Base-by-base conservation (phyloP, 2,888 invertebrate species). In the Polydesmus complanatus region DNA sequence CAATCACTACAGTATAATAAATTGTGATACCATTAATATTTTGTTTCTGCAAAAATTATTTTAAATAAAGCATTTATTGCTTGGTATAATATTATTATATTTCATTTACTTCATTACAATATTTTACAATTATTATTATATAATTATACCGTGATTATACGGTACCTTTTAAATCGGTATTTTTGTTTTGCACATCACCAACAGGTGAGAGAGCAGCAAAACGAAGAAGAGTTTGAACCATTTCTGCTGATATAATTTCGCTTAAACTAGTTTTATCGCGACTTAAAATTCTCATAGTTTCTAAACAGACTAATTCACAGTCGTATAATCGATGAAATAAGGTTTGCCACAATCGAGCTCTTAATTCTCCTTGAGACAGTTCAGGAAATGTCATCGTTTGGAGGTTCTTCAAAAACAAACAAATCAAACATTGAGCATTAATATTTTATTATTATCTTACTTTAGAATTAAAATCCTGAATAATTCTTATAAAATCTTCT, bases 181-280 rank as follows among this genome's bases (percentile, higher is more conserved):
- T n/a, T n/a, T n/a, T n/a, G n/a, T n/a, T n/a, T n/a, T n/a, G n/a
- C n/a, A 22, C 5, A 56, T 11, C 2, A 1, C 19, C 37, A 37
- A 1, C 3, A 56, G 56, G 2, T 3, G 26, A 26, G 1, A 72
- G 76, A 21, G 83, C 83, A 19, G 87, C 84, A 68, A 81, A 78
- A 67, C 81, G 78, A 63, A 88, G 76, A 54, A 91, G 73, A n/a
- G 79, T 76, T 64, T 79, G 77, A 54, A 91, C 75, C 78, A 84
- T 82, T 67, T 83, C 81, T 62, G 80, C 78, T 67, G 81, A 82
- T 18, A 89, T 78, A 61, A 86, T 73, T 67, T 80, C 79, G 66
- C 85, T 82, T 56, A 91, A 75, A 62, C 82, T 80, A 22, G 78
- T 77, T 75, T 88, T 88, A 67, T 92, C 90, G 21, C 92, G 84